Percentiles rank a stretch among this genome's conserved stretches.
Conservation (phyloP, 2,888 invertebrate species). For the Eristalis pertinax region DNA sequence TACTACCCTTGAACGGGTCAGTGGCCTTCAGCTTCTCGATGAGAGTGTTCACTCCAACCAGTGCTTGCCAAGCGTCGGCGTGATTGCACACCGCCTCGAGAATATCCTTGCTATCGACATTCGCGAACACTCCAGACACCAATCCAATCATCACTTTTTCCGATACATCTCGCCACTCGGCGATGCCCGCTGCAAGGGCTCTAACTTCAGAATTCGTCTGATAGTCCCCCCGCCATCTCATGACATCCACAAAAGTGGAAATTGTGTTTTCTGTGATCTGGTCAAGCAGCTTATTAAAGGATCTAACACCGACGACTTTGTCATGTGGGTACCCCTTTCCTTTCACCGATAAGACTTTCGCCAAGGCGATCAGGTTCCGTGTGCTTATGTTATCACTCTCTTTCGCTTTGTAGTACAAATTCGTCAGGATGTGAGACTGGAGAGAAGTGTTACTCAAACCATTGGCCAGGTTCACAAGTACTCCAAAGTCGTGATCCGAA, state of each 20-base stretch:
- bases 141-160: background rate
- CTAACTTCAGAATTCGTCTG: background rate
- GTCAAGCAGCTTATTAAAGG: background rate
- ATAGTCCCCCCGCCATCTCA: background rate
- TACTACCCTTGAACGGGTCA: background rate
- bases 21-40: background rate
- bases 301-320: background rate
- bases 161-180: background rate
- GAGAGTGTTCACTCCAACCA: background rate
- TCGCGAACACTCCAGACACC: background rate
- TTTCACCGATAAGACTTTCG: background rate
- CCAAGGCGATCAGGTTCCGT: background rate
- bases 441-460: background rate
- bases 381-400: background rate
- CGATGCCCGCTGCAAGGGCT: background rate
- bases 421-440: background rate
- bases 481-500: background rate
- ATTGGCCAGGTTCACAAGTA: background rate
- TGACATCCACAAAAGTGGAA: background rate
- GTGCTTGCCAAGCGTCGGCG: background rate
- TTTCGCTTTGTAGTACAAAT: background rate
- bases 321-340: background rate
- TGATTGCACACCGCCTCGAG: background rate
- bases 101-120: background rate
- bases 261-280: background rate